Evolutionary conservation across 2,888 invertebrate species (phyloP).

Genomic region (Ommatoiulus sabulosus): DNA sequence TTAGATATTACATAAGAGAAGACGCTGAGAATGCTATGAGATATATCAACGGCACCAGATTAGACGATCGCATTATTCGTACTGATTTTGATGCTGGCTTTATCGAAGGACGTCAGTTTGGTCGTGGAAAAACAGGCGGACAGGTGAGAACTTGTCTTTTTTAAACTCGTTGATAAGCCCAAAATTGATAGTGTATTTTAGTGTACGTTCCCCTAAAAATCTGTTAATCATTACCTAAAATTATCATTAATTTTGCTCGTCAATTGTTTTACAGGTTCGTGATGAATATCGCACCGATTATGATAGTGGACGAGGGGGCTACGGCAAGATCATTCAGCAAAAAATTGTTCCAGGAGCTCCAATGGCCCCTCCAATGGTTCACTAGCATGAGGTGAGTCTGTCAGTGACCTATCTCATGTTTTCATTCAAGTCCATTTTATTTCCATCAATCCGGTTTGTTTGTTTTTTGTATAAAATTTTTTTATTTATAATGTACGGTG

Average conservation of each 20-base stretch:
- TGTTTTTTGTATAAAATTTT: background rate
- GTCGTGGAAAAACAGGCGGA: slow-evolving; percentile 97
- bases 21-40: slow-evolving; percentile 74
- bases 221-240: background rate
- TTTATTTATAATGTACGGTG: slow-evolving; percentile 19
- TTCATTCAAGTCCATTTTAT: background rate
- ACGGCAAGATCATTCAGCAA: slow-evolving; percentile 92
- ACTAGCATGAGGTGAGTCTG: background rate
- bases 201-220: background rate
- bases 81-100: slow-evolving; percentile 99
- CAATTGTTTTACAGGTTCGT: slow-evolving; percentile 76
- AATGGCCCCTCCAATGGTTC: background rate
- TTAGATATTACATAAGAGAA: slow-evolving; percentile 70
- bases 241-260: slow-evolving; percentile 42
- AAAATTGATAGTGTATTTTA: background rate
- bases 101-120: slow-evolving; percentile 97
- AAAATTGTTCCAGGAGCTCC: slow-evolving; percentile 68
- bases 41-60: slow-evolving; percentile 93
- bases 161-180: no score
- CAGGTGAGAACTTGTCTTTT: slow-evolving; percentile 75
- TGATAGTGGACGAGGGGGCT: slow-evolving; percentile 96
- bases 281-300: slow-evolving; percentile 98
- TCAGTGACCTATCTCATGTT: background rate
- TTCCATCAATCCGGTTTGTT: background rate
- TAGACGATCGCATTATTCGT: slow-evolving; percentile 96